Evolutionary conservation across 1,140 invertebrate species (phyloP).

Genomic region (Zaprionus ghesquierei): DNA sequence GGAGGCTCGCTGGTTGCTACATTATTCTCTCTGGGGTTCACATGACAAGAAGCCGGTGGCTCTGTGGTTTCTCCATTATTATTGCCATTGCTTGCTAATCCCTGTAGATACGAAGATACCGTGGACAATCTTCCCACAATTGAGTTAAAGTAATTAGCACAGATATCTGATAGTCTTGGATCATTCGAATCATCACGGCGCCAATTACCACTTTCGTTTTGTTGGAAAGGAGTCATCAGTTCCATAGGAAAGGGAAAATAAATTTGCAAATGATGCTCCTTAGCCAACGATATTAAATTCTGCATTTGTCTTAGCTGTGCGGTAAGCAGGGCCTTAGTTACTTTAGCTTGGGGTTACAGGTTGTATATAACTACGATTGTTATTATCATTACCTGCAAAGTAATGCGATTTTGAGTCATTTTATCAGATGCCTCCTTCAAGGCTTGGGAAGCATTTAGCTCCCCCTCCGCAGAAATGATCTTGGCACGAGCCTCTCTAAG

Average conservation of each 20-base stretch:
- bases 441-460: conserved; percentile 93
- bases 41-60: neutral
- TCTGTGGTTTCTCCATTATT: neutral
- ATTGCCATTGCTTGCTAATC: neutral
- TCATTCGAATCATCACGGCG: too few relatives aligned
- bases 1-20: too few relatives aligned
- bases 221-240: neutral
- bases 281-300: neutral
- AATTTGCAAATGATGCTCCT: neutral
- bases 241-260: neutral
- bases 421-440: conserved; percentile 96
- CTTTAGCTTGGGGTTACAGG: too few relatives aligned
- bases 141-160: neutral
- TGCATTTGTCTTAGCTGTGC: neutral
- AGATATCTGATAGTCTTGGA: neutral
- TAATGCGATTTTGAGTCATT: conserved; percentile 93
- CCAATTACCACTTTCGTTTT: neutral
- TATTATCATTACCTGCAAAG: conserved; percentile 90
- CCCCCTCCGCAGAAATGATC: conserved; percentile 92
- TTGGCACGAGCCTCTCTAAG: conserved; percentile 87
- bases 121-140: neutral
- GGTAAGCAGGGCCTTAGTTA: neutral
- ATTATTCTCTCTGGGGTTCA: too few relatives aligned
- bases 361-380: too few relatives aligned
- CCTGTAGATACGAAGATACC: neutral